Evolutionary conservation across 1,140 invertebrate species (phyloP).

Genomic region (Bombyx mori): DNA sequence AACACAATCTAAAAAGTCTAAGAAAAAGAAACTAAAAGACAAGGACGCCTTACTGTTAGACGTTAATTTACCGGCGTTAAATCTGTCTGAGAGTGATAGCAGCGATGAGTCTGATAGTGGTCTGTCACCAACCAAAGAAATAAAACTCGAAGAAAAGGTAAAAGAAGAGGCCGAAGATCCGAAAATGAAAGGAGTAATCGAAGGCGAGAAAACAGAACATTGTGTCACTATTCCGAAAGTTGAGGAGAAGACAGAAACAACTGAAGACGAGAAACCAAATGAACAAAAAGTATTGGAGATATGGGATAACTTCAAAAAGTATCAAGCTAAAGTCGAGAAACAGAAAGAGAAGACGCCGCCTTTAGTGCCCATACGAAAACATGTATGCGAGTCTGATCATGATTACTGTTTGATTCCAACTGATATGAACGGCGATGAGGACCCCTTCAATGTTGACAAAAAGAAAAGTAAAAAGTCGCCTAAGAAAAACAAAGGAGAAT

Average conservation of each 20-base stretch:
- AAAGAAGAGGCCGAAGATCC: slow-evolving; percentile 10
- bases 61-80: slow-evolving; percentile 79
- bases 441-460: slow-evolving; percentile 41
- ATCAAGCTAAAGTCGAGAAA: slow-evolving; percentile 72
- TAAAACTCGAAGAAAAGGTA: slow-evolving; percentile 28
- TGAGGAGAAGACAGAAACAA: slow-evolving; percentile 54
- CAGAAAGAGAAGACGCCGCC: slow-evolving; percentile 61
- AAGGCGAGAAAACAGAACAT: slow-evolving; percentile 11
- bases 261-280: slow-evolving; percentile 50
- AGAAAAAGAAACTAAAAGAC: slow-evolving; percentile 74
- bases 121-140: slow-evolving; percentile 37
- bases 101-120: slow-evolving; percentile 83
- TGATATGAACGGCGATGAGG: slow-evolving; percentile 54
- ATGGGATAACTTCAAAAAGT: slow-evolving; percentile 86
- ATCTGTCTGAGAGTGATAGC: slow-evolving; percentile 84
- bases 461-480: slow-evolving; percentile 62
- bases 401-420: slow-evolving; percentile 75
- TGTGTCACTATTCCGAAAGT: slow-evolving; percentile 26
- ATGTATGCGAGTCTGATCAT: slow-evolving; percentile 76
- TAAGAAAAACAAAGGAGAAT: slow-evolving; percentile 53
- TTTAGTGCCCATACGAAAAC: slow-evolving; percentile 60
- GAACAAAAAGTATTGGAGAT: slow-evolving; percentile 74
- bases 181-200: too few relatives aligned
- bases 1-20: slow-evolving; percentile 60
- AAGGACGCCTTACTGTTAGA: slow-evolving; percentile 77